Conservation (phyloP, 2,888 invertebrate genomes). For the Zygaena filipendulae region DNA sequence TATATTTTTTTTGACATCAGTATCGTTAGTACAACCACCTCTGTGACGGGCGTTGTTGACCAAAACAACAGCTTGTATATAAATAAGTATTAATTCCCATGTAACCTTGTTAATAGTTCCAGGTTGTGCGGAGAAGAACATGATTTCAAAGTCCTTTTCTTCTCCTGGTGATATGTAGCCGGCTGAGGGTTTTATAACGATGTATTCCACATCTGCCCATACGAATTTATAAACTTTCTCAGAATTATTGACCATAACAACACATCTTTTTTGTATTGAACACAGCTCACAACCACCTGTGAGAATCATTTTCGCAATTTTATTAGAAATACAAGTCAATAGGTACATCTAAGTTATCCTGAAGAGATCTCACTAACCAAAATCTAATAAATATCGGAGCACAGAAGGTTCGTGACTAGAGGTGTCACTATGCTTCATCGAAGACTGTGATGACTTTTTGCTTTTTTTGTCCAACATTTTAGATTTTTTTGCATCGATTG, state of each 20-base stretch:
- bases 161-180: conserved; percentile 58
- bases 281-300: conserved; percentile 50
- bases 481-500: conserved; percentile 27
- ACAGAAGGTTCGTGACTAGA: conserved; percentile 26
- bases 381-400: conserved; percentile 52
- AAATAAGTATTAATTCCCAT: no score
- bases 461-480: conserved; percentile 23
- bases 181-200: conserved; percentile 44
- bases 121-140: conserved; percentile 40
- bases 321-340: neutral
- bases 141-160: conserved; percentile 56
- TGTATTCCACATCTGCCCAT: conserved; percentile 35
- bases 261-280: conserved; percentile 36
- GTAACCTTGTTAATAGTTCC: conserved; percentile 36
- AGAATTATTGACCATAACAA: conserved; percentile 54
- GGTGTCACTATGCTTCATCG: conserved; percentile 29
- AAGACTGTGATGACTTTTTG: conserved; percentile 30
- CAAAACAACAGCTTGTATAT: no score
- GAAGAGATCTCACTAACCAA: conserved; percentile 38
- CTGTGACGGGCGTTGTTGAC: no score
- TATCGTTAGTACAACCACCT: no score
- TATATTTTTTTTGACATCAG: no score
- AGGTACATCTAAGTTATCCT: no score
- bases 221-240: conserved; percentile 54
- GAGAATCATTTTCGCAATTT: no score